Base-by-base conservation (phyloP, 2,797 vertebrate species). In the Calcarius lapponicus region DNA sequence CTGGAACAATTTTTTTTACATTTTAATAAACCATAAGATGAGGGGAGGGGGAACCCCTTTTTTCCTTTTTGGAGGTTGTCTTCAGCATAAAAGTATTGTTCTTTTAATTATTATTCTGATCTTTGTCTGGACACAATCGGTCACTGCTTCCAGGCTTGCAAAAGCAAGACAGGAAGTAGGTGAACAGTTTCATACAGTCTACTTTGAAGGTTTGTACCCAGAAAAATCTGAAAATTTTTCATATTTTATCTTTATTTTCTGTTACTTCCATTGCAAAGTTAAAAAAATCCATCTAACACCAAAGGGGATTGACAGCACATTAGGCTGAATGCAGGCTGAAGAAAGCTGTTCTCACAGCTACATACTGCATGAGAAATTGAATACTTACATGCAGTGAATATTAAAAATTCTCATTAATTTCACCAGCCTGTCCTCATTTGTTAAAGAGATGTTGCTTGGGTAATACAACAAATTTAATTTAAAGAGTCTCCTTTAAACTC, bases 31-130 rank as follows among this genome's bases (percentile, higher is more conserved):
- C 13, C 5, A 38, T 19, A 24, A 80, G 29, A 67, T n/a, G 8
- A 25, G 4, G 7, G 7, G 3, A 43, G 10, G 2, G 9, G 10
- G 7, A 3, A 28, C 43, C 21, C 6, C 4, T 10, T 36, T 50
- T 80, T 88, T 50, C 6, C 6, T 51, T 51, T 76, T 48, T 51
- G 13, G 13, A 71, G 6, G 9, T 53, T 92, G 34, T 53, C 20
- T 92, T 83, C 56, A 92, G 50, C 24, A 78, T 24, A 42, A 60
- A 67, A 17, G 2, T 60, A 28, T 34, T 79, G 22, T 53, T 71
- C 16, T 51, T 94, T 65, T 38, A 75, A 47, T 71, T 74, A 32
- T 57, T 74, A 8, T 57, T 80, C 65, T 74, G 20, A 40, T 60
- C 7, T 57, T 78, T 25, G 8, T 34, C 36, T 66, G 47, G 10